A percentile compares a stretch with the other conserved stretches of the same genome.
phyloP scores from a whole-genome alignment of 2,888 invertebrate genomes.

The Nymphalis c-album region DNA sequence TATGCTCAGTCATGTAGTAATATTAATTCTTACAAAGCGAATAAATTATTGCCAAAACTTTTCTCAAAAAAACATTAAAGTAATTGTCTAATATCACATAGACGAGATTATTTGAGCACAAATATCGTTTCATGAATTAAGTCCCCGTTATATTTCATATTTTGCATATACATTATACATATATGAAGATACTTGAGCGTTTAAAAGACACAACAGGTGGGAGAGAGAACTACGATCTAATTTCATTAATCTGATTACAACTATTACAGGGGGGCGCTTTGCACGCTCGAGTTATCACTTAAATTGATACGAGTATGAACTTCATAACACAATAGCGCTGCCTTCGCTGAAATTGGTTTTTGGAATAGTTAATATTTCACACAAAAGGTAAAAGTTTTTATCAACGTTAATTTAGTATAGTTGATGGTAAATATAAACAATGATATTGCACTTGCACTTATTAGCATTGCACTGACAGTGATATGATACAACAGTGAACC shows the following conservation, averaged over 20 bases:
- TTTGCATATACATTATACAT: background rate
- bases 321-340: constrained; percentile 15
- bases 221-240: constrained; percentile 35
- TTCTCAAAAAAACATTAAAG: too few relatives aligned
- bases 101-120: too few relatives aligned
- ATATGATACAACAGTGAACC: too few relatives aligned
- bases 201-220: constrained; percentile 24
- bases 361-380: background rate
- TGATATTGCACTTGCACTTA: too few relatives aligned
- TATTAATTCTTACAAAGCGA: too few relatives aligned
- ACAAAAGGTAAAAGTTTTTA: background rate
- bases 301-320: constrained; percentile 13
- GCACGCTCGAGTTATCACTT: constrained; percentile 14
- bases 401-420: too few relatives aligned
- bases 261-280: constrained; percentile 20
- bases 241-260: constrained; percentile 41
- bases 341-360: background rate
- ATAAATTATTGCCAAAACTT: too few relatives aligned
- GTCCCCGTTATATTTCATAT: background rate
- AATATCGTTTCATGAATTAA: too few relatives aligned
- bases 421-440: too few relatives aligned
- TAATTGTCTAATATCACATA: too few relatives aligned
- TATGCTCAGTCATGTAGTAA: too few relatives aligned
- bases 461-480: too few relatives aligned
- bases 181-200: background rate